Evolutionary conservation across 2,797 vertebrate species (phyloP).

Genomic region (Acrocephalus scirpaceus): DNA sequence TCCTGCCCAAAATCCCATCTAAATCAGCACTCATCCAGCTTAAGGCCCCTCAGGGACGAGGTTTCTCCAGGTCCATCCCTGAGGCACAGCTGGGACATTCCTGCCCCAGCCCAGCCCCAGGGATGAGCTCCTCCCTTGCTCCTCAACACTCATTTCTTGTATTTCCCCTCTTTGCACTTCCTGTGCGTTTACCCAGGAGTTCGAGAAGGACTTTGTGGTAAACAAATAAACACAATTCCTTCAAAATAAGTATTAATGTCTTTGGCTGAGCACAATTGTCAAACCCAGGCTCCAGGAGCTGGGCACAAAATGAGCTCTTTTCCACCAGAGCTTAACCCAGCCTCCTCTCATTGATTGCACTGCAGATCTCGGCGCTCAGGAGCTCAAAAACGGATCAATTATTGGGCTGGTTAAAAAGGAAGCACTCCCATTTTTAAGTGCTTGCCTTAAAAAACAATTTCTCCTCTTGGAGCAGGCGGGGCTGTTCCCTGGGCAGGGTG

Average conservation of each 20-base stretch:
- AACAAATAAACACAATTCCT: neutral
- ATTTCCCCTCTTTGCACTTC: neutral
- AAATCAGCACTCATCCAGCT: neutral
- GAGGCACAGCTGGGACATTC: neutral
- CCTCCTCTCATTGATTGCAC: neutral
- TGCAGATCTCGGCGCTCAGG: neutral
- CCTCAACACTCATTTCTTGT: rapidly evolving
- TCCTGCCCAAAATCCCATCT: rapidly evolving
- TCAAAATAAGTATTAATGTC: neutral
- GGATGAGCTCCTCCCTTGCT: neutral
- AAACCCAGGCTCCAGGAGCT: neutral
- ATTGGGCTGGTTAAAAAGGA: neutral
- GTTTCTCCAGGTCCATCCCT: neutral
- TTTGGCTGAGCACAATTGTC: neutral
- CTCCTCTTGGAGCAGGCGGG: neutral
- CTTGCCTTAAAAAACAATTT: neutral
- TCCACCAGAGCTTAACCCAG: neutral
- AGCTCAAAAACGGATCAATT: neutral
- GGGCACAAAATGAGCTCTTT: neutral
- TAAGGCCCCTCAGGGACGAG: neutral
- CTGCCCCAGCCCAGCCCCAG: neutral
- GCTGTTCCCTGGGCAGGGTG: rapidly evolving
- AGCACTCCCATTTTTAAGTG: neutral
- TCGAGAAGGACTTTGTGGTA: neutral
- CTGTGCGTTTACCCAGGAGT: neutral